These are phyloP conservation scores for Sinonovacula constricta DNA, from an alignment of 1,140 invertebrate species.

Conservation along the genomic window DNA sequence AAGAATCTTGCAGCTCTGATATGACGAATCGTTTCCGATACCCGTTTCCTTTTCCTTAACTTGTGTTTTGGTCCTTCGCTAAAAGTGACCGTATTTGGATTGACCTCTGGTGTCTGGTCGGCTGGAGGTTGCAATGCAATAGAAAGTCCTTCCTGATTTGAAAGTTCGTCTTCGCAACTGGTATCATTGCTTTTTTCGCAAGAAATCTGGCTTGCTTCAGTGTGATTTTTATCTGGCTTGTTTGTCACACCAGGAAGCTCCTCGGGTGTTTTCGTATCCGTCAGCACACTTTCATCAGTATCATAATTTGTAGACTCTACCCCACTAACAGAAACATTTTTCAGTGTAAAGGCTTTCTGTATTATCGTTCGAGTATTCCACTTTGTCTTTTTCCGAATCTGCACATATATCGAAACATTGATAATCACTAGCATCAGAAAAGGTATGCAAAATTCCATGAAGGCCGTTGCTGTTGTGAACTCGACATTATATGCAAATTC, in stretches of 20 bases:
- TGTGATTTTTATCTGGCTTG: too few relatives aligned
- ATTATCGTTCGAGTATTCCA: background rate
- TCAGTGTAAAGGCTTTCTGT: background rate
- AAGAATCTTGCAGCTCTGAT: constrained; percentile 60
- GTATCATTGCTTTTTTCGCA: background rate
- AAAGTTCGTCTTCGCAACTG: background rate
- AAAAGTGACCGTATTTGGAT: too few relatives aligned
- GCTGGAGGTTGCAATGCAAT: background rate
- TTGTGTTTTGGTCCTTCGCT: too few relatives aligned
- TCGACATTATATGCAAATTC: constrained; percentile 58
- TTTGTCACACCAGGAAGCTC: too few relatives aligned
- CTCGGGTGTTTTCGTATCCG: too few relatives aligned
- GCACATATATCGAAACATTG: constrained; percentile 54
- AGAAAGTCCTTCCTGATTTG: too few relatives aligned
- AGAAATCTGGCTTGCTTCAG: background rate
- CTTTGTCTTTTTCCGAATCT: constrained; percentile 51
- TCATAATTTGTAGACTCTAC: too few relatives aligned
- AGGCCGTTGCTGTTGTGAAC: constrained; percentile 56
- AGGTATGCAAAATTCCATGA: constrained; percentile 64
- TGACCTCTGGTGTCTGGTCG: too few relatives aligned
- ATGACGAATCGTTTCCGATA: constrained; percentile 26
- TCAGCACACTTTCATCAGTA: too few relatives aligned
- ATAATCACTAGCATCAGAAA: constrained; percentile 49
- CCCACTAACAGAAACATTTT: too few relatives aligned
- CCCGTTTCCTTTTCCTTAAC: background rate